Conservation (phyloP, 2,888 invertebrate species). For the Ptychoptera contaminata region DNA sequence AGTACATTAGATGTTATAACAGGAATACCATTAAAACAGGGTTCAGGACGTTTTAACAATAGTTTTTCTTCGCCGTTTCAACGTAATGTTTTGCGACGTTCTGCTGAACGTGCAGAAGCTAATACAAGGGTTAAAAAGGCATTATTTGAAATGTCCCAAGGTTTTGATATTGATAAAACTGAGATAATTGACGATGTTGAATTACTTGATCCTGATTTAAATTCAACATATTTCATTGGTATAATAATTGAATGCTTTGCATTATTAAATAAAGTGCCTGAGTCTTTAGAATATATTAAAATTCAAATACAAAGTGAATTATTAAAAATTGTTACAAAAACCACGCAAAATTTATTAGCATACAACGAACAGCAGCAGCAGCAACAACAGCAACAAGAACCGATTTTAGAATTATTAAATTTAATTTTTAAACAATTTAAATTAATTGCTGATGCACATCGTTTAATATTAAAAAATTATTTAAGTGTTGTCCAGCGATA, state of each 20-base stretch:
- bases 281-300: constrained; percentile 73
- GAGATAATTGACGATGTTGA: constrained; percentile 42
- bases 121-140: constrained; percentile 36
- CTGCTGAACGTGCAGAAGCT: constrained; percentile 37
- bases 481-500: constrained; percentile 44
- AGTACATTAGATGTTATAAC: constrained; percentile 36
- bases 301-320: constrained; percentile 71
- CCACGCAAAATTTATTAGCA: constrained; percentile 60
- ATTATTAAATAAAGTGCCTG: constrained; percentile 66
- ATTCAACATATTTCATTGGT: constrained; percentile 55
- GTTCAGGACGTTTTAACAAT: constrained; percentile 36
- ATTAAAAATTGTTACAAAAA: constrained; percentile 59
- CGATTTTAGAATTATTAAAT: constrained; percentile 46
- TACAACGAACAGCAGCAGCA: constrained; percentile 25
- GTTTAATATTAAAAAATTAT: constrained; percentile 46
- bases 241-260: constrained; percentile 74
- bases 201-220: constrained; percentile 40
- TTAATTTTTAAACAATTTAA: constrained; percentile 71
- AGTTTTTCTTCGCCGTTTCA: constrained; percentile 35
- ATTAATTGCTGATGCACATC: constrained; percentile 62
- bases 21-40: constrained; percentile 38
- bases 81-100: constrained; percentile 39
- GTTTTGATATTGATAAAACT: constrained; percentile 26
- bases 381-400: constrained; percentile 20
- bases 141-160: constrained; percentile 35